Evolutionary conservation across 1,140 invertebrate genomes (phyloP).

Genomic region (Nasonia vitripennis): DNA sequence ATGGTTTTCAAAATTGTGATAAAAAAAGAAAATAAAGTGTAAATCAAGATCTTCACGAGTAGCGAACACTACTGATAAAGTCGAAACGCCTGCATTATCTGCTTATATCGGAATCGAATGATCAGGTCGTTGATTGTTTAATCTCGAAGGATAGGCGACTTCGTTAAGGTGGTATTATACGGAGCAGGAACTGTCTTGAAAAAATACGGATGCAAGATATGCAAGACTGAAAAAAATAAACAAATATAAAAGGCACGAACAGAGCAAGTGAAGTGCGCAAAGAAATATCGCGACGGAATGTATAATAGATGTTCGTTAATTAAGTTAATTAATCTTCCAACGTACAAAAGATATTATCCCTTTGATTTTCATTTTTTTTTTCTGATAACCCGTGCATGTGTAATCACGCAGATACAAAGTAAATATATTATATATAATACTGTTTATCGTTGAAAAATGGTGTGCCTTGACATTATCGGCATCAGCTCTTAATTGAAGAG

Average conservation of each 20-base stretch:
- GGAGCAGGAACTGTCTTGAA: neutral
- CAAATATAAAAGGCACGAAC: neutral
- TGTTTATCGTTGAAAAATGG: slow-evolving; percentile 42
- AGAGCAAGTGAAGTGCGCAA: neutral
- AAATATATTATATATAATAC: slow-evolving; percentile 22
- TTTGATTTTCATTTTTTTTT: neutral
- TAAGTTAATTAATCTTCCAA: slow-evolving; percentile 43
- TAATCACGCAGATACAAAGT: neutral
- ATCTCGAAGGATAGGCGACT: neutral
- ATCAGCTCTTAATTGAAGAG: slow-evolving; percentile 40
- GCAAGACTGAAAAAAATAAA: slow-evolving; percentile 38
- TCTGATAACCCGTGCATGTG: neutral
- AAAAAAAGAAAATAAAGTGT: neutral
- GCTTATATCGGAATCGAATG: too few relatives aligned
- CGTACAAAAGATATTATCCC: slow-evolving; percentile 11
- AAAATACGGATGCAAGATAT: slow-evolving; percentile 4
- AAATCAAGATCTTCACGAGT: neutral
- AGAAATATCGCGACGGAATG: slow-evolving; percentile 8
- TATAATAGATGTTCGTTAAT: slow-evolving; percentile 7
- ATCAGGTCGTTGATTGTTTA: neutral
- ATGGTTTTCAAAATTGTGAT: slow-evolving; percentile 33
- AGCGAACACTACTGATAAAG: neutral
- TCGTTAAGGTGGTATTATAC: neutral
- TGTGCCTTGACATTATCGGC: slow-evolving; percentile 46
- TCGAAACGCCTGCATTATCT: neutral